These are phyloP conservation scores for Stenoptilia bipunctidactyla DNA, from an alignment of 2,888 invertebrate genomes.

Conservation along the genomic window DNA sequence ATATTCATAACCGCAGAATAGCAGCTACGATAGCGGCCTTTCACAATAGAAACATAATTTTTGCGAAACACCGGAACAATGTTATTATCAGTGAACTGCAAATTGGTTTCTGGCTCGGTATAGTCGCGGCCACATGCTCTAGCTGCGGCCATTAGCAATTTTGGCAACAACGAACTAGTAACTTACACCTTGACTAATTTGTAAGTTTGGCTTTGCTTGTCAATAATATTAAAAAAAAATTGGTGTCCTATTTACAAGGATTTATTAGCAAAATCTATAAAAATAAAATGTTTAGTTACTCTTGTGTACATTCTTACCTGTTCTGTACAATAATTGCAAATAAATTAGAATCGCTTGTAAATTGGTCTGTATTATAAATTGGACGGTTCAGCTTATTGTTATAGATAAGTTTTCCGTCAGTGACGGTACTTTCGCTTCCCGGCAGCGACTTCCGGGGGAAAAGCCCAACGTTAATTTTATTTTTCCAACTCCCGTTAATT, in stretches of 20 bases:
- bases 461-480: slow-evolving; percentile 60
- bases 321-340: too few species aligned
- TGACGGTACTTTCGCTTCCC: slow-evolving; percentile 45
- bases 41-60: slow-evolving; percentile 5
- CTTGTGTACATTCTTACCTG: too few species aligned
- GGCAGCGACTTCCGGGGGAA: slow-evolving; percentile 45
- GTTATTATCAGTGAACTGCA: slow-evolving; percentile 51
- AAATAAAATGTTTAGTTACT: too few species aligned
- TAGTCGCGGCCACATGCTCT: slow-evolving; percentile 36
- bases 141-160: slow-evolving; percentile 55
- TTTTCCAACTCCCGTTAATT: slow-evolving; percentile 51
- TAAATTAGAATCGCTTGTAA: too few species aligned
- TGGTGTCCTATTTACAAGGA: too few species aligned
- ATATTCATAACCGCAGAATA: slow-evolving; percentile 1
- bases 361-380: too few species aligned
- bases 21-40: slow-evolving; percentile 13
- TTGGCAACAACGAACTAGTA: slow-evolving; percentile 45
- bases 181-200: too few species aligned
- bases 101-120: slow-evolving; percentile 66
- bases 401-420: slow-evolving; percentile 46
- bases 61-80: slow-evolving; percentile 27
- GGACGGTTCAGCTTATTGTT: too few species aligned
- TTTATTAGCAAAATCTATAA: too few species aligned
- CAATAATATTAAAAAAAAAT: too few species aligned
- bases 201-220: too few species aligned